Conservation (phyloP, 2,113 vertebrate genomes). For the Poeciliopsis prolifica region DNA sequence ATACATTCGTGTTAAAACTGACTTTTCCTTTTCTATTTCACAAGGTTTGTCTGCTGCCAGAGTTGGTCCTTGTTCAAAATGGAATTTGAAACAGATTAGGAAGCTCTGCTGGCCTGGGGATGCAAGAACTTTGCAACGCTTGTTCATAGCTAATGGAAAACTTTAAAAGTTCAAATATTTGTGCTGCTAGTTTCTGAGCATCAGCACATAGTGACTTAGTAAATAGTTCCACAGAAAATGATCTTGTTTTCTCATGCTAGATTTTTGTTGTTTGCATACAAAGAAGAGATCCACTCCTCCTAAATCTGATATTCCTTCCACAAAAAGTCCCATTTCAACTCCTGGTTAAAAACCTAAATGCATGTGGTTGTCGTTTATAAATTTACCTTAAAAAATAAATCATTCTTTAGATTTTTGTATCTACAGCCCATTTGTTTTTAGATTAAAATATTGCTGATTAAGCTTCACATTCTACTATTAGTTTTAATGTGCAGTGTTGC, state of each 20-base stretch:
- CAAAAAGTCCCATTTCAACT: not conserved
- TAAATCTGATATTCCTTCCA: not conserved
- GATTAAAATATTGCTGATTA: not conserved
- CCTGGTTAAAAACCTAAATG: not conserved
- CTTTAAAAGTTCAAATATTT: not conserved
- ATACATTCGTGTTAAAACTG: conserved; percentile 26
- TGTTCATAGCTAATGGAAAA: not conserved
- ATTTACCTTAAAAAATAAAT: not conserved
- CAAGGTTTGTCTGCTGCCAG: conserved; percentile 2
- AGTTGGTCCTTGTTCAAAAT: too few relatives aligned
- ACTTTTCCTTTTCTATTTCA: conserved; percentile 7
- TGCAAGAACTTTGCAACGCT: not conserved
- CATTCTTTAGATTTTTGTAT: not conserved
- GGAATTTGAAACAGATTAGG: not conserved
- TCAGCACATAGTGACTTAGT: not conserved
- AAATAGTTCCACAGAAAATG: not conserved
- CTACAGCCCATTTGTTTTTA: not conserved
- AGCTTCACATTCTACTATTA: not conserved
- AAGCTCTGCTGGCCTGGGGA: not conserved
- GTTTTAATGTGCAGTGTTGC: not conserved
- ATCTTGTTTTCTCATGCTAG: not conserved
- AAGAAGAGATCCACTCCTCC: not conserved
- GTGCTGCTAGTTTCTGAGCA: not conserved
- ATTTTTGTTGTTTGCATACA: not conserved
- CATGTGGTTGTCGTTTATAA: not conserved